Evolutionary conservation across 2,113 vertebrate species (phyloP).

Genomic region (Etia nguti): DNA sequence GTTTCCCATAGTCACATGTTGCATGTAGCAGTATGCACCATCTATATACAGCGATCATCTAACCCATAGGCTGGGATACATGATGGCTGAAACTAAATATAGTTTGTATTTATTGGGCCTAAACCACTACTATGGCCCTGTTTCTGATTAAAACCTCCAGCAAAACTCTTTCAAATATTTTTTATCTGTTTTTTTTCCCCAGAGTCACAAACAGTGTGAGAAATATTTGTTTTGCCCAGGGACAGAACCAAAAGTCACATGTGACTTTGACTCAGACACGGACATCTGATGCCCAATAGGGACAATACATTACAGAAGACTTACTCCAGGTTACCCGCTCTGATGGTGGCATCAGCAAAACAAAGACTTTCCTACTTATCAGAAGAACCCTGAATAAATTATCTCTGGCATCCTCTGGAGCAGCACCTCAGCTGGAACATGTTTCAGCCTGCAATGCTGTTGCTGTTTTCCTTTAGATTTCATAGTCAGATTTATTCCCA

Average conservation of each 20-base stretch:
- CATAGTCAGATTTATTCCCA: neutral
- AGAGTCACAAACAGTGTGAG: neutral
- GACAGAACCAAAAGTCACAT: neutral
- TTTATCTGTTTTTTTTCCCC: neutral
- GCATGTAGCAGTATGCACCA: neutral
- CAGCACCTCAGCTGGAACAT: neutral
- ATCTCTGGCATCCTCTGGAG: neutral
- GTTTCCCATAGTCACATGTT: neutral
- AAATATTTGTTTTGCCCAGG: neutral
- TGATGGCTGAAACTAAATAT: rapidly evolving
- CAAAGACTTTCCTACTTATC: neutral
- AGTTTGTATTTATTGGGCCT: neutral
- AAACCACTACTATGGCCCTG: neutral
- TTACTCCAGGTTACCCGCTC: neutral
- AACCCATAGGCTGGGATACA: neutral
- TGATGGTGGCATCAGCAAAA: neutral
- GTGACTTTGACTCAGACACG: neutral
- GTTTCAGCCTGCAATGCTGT: slow-evolving; percentile 1
- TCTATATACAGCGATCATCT: neutral
- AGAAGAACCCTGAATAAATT: neutral
- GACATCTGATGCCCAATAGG: neutral
- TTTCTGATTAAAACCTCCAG: neutral
- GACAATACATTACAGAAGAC: neutral
- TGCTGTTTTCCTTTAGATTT: neutral
- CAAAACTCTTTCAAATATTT: neutral